A percentile compares a stretch with the other conserved stretches of the same genome.
Conservation (phyloP, 2,888 invertebrate species). For the Epinotia bilunana region DNA sequence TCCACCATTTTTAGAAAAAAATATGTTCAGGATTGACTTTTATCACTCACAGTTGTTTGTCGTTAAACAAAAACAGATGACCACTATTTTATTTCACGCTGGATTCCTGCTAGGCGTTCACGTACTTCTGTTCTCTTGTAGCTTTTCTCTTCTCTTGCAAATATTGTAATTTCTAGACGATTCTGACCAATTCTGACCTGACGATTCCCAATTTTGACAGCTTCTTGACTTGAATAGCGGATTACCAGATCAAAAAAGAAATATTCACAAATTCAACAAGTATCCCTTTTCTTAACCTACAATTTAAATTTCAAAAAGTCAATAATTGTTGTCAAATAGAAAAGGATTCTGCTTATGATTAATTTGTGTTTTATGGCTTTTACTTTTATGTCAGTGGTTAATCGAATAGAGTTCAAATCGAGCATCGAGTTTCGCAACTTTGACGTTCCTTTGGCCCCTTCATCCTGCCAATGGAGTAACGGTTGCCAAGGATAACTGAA, state of each 20-base stretch:
- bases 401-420: too few relatives aligned
- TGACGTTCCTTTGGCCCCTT: too few relatives aligned
- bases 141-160: background rate
- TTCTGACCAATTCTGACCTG: background rate
- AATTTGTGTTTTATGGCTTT: too few relatives aligned
- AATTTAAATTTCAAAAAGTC: background rate
- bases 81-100: background rate
- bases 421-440: too few relatives aligned
- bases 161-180: constrained; percentile 38
- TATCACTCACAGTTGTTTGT: background rate
- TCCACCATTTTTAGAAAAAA: constrained; percentile 89
- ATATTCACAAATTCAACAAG: too few relatives aligned
- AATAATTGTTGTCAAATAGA: too few relatives aligned
- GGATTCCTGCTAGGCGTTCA: background rate
- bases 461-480: background rate
- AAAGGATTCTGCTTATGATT: too few relatives aligned
- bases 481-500: background rate
- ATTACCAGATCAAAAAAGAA: constrained; percentile 18
- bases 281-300: too few relatives aligned
- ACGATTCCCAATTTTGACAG: constrained; percentile 10
- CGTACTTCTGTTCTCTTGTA: background rate
- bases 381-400: too few relatives aligned
- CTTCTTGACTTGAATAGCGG: background rate
- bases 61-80: background rate
- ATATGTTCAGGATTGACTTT: background rate